Conservation (phyloP, 2,888 invertebrate species). For the Plebejus melissa region DNA sequence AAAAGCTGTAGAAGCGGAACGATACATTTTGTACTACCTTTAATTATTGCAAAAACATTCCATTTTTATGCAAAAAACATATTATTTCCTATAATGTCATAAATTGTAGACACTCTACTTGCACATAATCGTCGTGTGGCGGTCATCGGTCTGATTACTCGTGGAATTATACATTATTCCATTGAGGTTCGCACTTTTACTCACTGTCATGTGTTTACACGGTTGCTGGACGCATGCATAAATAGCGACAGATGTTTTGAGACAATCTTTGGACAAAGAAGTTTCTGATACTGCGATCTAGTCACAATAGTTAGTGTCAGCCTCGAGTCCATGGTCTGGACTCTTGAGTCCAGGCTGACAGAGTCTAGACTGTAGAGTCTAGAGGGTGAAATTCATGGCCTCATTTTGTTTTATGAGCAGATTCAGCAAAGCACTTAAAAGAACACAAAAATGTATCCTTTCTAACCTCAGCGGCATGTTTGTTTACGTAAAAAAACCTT, state of each 20-base stretch:
- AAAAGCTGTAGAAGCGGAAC: too few relatives aligned
- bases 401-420: too few relatives aligned
- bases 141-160: conserved; percentile 26
- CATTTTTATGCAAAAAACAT: too few relatives aligned
- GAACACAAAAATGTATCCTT: not conserved
- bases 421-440: not conserved
- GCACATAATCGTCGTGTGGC: conserved; percentile 17
- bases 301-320: too few relatives aligned
- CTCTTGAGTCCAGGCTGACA: too few relatives aligned
- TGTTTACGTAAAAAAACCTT: not conserved
- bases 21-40: too few relatives aligned
- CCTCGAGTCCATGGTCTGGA: too few relatives aligned
- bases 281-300: not conserved
- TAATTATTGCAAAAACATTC: too few relatives aligned
- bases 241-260: not conserved
- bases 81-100: not conserved
- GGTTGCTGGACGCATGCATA: conserved; percentile 7
- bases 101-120: not conserved
- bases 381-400: too few relatives aligned
- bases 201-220: conserved; percentile 14
- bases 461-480: not conserved
- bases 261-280: not conserved
- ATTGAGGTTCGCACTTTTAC: conserved; percentile 17
- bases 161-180: conserved; percentile 25
- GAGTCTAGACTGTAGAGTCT: too few relatives aligned